These are phyloP conservation scores for Plagodis dolabraria DNA, from an alignment of 2,888 invertebrate genomes.

Conservation along the genomic window DNA sequence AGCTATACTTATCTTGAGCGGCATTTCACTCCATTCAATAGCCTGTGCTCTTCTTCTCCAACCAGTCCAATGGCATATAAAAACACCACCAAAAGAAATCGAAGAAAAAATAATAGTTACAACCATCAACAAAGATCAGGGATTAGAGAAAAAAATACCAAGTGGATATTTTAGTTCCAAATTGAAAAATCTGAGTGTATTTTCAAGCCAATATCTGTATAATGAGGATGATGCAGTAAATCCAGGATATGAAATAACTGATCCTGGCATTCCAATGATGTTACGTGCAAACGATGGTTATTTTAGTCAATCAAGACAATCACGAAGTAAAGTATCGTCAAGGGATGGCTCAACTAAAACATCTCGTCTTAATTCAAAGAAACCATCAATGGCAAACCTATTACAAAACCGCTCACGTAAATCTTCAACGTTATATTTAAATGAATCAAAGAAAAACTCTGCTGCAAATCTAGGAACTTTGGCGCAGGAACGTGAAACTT, in stretches of 20 bases:
- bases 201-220: slow-evolving; percentile 87
- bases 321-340: slow-evolving; percentile 69
- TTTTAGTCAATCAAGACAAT: slow-evolving; percentile 81
- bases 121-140: slow-evolving; percentile 24
- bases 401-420: slow-evolving; percentile 74
- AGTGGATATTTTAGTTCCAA: slow-evolving; percentile 75
- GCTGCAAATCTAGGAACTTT: slow-evolving; percentile 66
- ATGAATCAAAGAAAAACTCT: slow-evolving; percentile 81
- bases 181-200: slow-evolving; percentile 73
- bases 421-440: slow-evolving; percentile 75
- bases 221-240: slow-evolving; percentile 87
- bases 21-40: slow-evolving; percentile 87
- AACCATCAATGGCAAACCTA: slow-evolving; percentile 78
- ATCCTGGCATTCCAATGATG: slow-evolving; percentile 89
- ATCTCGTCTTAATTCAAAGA: slow-evolving; percentile 77
- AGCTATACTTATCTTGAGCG: slow-evolving; percentile 87
- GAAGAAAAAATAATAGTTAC: slow-evolving; percentile 61
- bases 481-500: slow-evolving; percentile 63
- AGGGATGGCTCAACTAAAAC: slow-evolving; percentile 71
- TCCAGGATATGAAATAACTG: slow-evolving; percentile 87
- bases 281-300: slow-evolving; percentile 86
- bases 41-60: slow-evolving; percentile 88
- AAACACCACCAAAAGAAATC: slow-evolving; percentile 60
- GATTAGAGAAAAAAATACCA: slow-evolving; percentile 54
- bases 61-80: slow-evolving; percentile 90